Evolutionary conservation across 2,888 invertebrate genomes (phyloP).

Genomic region (Microplitis deprimator): DNA sequence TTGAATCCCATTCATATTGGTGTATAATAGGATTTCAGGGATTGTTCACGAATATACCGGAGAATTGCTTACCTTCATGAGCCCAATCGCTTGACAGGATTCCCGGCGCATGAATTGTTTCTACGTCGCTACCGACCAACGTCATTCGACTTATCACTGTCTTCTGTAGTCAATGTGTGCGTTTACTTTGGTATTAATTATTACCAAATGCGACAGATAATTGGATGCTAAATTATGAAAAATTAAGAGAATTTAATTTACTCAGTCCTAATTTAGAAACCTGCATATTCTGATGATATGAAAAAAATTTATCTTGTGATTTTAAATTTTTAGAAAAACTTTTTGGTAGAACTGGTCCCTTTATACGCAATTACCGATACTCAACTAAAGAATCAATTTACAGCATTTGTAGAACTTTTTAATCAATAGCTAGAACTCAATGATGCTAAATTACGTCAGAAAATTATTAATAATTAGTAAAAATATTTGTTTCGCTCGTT

Average conservation of each 20-base stretch:
- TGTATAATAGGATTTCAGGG: constrained; percentile 40
- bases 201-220: constrained; percentile 48
- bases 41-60: constrained; percentile 37
- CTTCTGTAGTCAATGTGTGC: constrained; percentile 45
- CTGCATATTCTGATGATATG: too few species aligned
- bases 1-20: constrained; percentile 40
- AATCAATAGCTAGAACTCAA: too few species aligned
- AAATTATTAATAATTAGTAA: too few species aligned
- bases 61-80: constrained; percentile 43
- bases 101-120: constrained; percentile 47
- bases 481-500: too few species aligned
- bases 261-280: constrained; percentile 29
- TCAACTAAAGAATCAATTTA: too few species aligned
- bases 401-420: too few species aligned
- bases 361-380: too few species aligned
- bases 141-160: constrained; percentile 42
- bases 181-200: constrained; percentile 47
- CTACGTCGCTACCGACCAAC: constrained; percentile 49
- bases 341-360: too few species aligned
- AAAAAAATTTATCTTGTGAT: too few species aligned
- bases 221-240: constrained; percentile 48
- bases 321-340: too few species aligned
- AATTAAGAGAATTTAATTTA: constrained; percentile 45
- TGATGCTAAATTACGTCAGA: too few species aligned
- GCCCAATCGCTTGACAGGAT: constrained; percentile 42